A percentile compares a stretch with the other conserved stretches of the same genome.
Evolutionary conservation across 1,140 invertebrate genomes (phyloP).

Genomic region (Pissodes strobi): DNA sequence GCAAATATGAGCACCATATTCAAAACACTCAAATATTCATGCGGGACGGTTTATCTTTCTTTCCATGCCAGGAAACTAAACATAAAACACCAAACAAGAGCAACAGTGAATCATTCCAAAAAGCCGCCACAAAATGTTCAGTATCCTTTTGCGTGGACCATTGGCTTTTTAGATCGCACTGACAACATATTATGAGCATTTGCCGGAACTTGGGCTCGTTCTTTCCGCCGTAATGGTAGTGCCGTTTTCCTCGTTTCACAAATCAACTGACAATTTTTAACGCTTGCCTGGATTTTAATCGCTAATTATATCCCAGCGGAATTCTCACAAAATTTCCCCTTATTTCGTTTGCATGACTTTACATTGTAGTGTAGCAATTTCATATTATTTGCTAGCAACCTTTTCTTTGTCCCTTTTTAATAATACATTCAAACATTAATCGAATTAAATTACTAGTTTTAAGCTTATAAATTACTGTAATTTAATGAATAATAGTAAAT

Average conservation of each 20-base stretch:
- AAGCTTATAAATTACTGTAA: too few relatives aligned
- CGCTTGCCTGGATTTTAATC: slow-evolving; percentile 30
- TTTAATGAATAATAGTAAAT: too few relatives aligned
- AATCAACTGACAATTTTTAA: slow-evolving; percentile 37
- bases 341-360: slow-evolving; percentile 18
- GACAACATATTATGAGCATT: slow-evolving; percentile 19
- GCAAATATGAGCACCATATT: too few relatives aligned
- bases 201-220: slow-evolving; percentile 9
- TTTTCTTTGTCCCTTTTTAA: too few relatives aligned
- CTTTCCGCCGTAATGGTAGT: slow-evolving; percentile 20
- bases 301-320: slow-evolving; percentile 14
- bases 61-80: not conserved
- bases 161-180: slow-evolving; percentile 19
- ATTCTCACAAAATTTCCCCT: not conserved
- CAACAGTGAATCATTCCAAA: slow-evolving; percentile 15
- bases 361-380: not conserved
- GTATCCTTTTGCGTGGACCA: slow-evolving; percentile 11
- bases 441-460: too few relatives aligned
- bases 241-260: slow-evolving; percentile 30
- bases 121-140: not conserved
- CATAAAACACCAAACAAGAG: not conserved
- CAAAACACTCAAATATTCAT: too few relatives aligned
- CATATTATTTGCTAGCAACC: too few relatives aligned
- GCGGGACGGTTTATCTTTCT: not conserved
- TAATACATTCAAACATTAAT: too few relatives aligned